Percentiles rank a stretch among this genome's conserved stretches.
Evolutionary conservation across 2,797 vertebrate species (phyloP).

Genomic region (Tragopan temminckii): DNA sequence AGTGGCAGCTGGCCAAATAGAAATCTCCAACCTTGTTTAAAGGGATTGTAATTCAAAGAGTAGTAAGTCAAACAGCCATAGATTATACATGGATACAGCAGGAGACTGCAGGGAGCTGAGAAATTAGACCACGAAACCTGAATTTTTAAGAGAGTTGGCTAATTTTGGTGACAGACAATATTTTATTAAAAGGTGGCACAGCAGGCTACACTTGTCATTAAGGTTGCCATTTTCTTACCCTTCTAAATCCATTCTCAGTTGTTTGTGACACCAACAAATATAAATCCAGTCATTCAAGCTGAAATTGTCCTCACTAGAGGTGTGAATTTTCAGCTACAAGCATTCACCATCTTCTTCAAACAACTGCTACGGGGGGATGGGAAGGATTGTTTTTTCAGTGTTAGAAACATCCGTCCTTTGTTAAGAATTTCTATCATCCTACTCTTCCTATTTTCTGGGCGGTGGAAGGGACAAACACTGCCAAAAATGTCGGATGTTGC

Average conservation of each 20-base stretch:
- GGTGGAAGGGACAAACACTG: not conserved
- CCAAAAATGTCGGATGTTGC: not conserved
- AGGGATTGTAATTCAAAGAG: slow-evolving; percentile 28
- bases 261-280: not conserved
- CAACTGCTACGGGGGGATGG: not conserved
- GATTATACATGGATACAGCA: not conserved
- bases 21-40: slow-evolving; percentile 29
- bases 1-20: slow-evolving; percentile 44
- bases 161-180: slow-evolving; percentile 48
- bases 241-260: not conserved
- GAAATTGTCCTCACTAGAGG: not conserved
- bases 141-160: slow-evolving; percentile 35
- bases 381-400: not conserved
- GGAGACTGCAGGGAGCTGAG: not conserved
- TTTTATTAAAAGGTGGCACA: slow-evolving; percentile 43
- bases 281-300: not conserved
- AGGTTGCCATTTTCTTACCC: not conserved
- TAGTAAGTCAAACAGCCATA: not conserved
- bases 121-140: slow-evolving; percentile 23
- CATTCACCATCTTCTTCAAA: not conserved
- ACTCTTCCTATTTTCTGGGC: not conserved
- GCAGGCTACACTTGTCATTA: slow-evolving; percentile 8
- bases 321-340: slow-evolving; percentile 11
- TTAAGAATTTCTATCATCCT: slow-evolving; percentile 36
- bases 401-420: slow-evolving; percentile 32